A percentile compares a stretch with the other conserved stretches of the same genome.
Conservation (phyloP, 2,113 vertebrate species). For the Psilopsiagon aurifrons region DNA sequence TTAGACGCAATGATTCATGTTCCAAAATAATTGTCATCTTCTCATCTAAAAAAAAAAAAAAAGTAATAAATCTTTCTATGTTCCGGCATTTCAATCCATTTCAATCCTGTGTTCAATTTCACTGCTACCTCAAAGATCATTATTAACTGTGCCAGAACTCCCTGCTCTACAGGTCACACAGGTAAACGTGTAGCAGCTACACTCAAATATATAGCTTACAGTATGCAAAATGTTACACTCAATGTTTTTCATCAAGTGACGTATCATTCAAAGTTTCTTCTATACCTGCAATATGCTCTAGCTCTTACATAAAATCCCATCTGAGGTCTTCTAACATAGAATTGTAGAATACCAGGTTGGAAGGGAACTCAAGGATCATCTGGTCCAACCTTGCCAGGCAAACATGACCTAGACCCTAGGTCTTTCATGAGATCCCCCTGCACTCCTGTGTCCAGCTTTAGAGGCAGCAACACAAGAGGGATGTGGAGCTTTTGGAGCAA, state of each 20-base stretch:
- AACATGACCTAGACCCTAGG: not conserved
- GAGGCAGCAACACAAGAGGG: not conserved
- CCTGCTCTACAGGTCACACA: not conserved
- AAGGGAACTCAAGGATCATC: not conserved
- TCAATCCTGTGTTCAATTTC: not conserved
- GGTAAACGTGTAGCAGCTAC: not conserved
- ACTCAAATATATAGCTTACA: not conserved
- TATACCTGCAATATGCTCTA: not conserved
- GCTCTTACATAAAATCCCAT: not conserved
- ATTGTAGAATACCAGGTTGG: not conserved
- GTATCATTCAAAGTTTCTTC: not conserved
- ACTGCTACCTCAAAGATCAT: not conserved
- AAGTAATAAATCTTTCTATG: not conserved
- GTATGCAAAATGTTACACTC: not conserved
- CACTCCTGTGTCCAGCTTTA: not conserved
- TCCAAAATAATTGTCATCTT: not conserved
- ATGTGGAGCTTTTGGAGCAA: not conserved
- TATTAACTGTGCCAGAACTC: not conserved
- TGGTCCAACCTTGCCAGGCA: not conserved
- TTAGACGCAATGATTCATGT: not conserved
- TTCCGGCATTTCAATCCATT: not conserved
- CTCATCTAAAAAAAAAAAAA: not conserved
- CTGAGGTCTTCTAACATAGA: not conserved
- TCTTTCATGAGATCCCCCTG: not conserved
- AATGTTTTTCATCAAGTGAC: not conserved